Evolutionary conservation across 2,888 invertebrate species (phyloP).

Genomic region (Cheilosia vernalis): DNA sequence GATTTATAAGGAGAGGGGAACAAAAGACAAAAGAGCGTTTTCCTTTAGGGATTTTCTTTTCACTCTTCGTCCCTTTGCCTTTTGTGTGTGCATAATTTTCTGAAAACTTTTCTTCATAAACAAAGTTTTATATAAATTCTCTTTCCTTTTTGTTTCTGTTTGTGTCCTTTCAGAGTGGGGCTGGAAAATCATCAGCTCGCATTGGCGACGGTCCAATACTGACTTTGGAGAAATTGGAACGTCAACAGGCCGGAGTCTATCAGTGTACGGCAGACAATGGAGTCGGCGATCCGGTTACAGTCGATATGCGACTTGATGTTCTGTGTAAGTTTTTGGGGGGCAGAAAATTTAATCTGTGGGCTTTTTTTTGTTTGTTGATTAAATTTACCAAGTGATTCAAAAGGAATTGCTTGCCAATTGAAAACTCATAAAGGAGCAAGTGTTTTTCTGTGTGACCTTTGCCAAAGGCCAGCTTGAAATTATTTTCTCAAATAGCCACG

Average conservation of each 20-base stretch:
- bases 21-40: conserved; percentile 36
- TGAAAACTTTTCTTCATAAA: conserved; percentile 43
- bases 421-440: conserved; percentile 28
- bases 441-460: conserved; percentile 20
- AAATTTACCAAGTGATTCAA: conserved; percentile 35
- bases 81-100: conserved; percentile 35
- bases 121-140: conserved; percentile 19
- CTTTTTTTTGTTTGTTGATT: conserved; percentile 21
- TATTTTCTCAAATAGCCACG: not conserved
- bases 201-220: conserved; percentile 87
- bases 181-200: conserved; percentile 82
- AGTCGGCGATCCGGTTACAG: conserved; percentile 87
- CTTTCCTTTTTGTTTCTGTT: conserved; percentile 5
- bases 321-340: conserved; percentile 85
- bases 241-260: conserved; percentile 87
- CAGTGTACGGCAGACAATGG: conserved; percentile 88
- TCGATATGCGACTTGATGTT: conserved; percentile 87
- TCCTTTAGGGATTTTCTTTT: conserved; percentile 7
- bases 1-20: conserved; percentile 21
- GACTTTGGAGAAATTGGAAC: conserved; percentile 86
- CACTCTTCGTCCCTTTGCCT: conserved; percentile 29
- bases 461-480: conserved; percentile 16
- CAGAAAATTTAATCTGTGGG: not conserved
- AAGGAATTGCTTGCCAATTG: conserved; percentile 50
- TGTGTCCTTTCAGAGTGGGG: conserved; percentile 80